Evolutionary conservation across 2,797 vertebrate genomes (phyloP).

Genomic region (Phrynocephalus forsythii): DNA sequence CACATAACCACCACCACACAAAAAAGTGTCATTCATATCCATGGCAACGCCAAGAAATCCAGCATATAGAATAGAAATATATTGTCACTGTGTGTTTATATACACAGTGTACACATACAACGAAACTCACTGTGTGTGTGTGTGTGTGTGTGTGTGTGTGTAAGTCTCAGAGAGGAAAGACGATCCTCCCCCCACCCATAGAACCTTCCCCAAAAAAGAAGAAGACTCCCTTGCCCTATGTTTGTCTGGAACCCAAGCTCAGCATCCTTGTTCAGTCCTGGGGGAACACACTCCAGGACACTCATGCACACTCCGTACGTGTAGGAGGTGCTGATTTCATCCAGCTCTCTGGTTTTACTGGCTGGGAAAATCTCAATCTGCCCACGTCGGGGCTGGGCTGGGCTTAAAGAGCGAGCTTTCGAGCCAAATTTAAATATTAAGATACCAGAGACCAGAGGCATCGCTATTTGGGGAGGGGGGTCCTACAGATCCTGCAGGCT

Average conservation of each 20-base stretch:
- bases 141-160: neutral
- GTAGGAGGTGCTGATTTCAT: too few species aligned
- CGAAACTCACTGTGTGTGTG: too few species aligned
- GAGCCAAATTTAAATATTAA: neutral
- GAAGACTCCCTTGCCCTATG: neutral
- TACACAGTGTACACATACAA: too few species aligned
- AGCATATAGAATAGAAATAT: too few species aligned
- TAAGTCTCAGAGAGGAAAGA: neutral
- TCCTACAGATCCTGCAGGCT: too few species aligned
- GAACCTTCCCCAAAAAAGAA: neutral
- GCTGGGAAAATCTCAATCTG: neutral
- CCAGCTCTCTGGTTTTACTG: neutral
- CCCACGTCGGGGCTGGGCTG: neutral
- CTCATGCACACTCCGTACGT: too few species aligned
- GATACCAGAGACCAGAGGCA: too few species aligned
- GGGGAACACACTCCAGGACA: neutral
- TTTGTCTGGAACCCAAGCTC: neutral
- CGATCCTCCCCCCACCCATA: neutral
- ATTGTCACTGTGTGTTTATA: too few species aligned
- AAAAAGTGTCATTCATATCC: conserved; percentile 21
- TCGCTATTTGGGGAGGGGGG: too few species aligned
- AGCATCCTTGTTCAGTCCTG: neutral
- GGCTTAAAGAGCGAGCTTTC: neutral
- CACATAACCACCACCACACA: conserved; percentile 17
- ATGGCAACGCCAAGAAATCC: conserved; percentile 15